Conservation (phyloP, 2,888 invertebrate species). For the Troglohyphantes excavatus region DNA sequence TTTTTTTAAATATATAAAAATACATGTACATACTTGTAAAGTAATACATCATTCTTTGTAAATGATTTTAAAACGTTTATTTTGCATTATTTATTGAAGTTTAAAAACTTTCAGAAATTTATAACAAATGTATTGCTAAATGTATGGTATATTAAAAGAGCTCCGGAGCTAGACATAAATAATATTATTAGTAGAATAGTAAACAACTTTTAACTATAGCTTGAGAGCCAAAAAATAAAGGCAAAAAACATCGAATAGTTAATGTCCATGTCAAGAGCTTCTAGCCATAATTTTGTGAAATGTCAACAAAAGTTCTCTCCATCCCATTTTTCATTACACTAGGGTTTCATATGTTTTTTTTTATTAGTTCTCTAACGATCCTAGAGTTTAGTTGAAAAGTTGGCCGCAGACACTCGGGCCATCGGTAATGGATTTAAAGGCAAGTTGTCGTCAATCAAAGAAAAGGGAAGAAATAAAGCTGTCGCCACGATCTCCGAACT, state of each 20-base stretch:
- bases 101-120: too few species aligned
- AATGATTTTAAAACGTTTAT: too few species aligned
- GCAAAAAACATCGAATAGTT: constrained; percentile 53
- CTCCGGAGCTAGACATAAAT: constrained; percentile 25
- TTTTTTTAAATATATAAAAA: too few species aligned
- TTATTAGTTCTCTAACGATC: constrained; percentile 68
- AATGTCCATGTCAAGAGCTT: constrained; percentile 74
- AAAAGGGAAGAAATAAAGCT: constrained; percentile 49
- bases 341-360: constrained; percentile 54
- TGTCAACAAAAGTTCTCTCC: constrained; percentile 75
- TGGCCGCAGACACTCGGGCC: constrained; percentile 62
- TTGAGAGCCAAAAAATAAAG: constrained; percentile 19
- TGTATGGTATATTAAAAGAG: neutral
- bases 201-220: constrained; percentile 41
- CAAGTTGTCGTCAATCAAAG: constrained; percentile 75
- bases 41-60: too few species aligned
- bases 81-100: too few species aligned
- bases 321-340: constrained; percentile 74
- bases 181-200: constrained; percentile 19
- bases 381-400: constrained; percentile 73
- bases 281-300: constrained; percentile 77
- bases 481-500: constrained; percentile 62
- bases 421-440: constrained; percentile 75
- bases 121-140: too few species aligned
- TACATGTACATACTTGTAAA: too few species aligned